Percentiles rank a stretch among this genome's conserved stretches.
These are phyloP conservation scores for Nycticebus coucang DNA, from an alignment of 2,113 vertebrate genomes.

Conservation along the genomic window DNA sequence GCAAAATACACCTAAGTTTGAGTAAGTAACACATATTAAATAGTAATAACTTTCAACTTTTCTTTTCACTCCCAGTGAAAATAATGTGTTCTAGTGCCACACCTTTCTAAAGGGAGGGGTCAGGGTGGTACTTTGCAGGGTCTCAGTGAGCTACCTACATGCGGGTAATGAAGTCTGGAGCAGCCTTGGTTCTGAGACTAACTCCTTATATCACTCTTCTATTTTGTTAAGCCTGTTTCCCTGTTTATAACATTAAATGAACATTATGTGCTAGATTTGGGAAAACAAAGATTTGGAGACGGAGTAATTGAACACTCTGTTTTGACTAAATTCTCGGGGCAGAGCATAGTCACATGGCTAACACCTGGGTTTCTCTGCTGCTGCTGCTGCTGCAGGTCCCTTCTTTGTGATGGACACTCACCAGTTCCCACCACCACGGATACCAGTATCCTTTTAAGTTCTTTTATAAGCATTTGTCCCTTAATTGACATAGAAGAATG, in stretches of 20 bases:
- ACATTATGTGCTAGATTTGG: neutral
- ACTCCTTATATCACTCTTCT: neutral
- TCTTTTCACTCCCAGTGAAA: neutral
- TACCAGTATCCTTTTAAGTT: neutral
- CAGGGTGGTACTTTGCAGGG: no score
- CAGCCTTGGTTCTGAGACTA: neutral
- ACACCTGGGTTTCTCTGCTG: neutral
- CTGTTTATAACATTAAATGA: neutral
- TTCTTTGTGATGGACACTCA: neutral
- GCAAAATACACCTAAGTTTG: neutral
- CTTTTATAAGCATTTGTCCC: neutral
- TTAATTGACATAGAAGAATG: conserved; percentile 6
- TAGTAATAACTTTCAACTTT: neutral
- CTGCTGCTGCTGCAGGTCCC: neutral
- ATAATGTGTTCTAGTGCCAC: neutral
- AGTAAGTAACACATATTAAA: neutral
- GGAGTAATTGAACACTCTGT: neutral
- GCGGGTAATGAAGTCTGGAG: neutral
- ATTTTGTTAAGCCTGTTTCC: neutral
- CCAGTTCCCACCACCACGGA: neutral
- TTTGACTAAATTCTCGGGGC: neutral
- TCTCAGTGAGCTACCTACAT: neutral
- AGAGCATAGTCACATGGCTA: rapidly evolving
- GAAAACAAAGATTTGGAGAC: neutral
- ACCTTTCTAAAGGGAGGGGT: neutral